These are phyloP conservation scores for Harpagoxenus sublaevis DNA, from an alignment of 2,888 invertebrate genomes.

Conservation along the genomic window DNA sequence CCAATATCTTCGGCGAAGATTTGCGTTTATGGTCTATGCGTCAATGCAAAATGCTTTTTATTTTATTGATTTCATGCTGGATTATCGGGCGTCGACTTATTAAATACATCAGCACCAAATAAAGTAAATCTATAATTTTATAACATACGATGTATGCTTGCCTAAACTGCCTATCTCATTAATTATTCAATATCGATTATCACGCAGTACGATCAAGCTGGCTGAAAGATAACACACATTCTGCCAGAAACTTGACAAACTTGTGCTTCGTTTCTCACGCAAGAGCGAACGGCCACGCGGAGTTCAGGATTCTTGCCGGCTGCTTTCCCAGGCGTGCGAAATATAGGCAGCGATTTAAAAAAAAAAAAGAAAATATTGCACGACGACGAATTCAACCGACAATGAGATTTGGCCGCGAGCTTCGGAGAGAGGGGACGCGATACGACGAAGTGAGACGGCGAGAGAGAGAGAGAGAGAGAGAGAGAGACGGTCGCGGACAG, in stretches of 20 bases:
- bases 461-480: conserved; percentile 17
- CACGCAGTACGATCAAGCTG: background rate
- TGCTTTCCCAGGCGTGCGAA: background rate
- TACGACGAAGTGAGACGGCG: conserved; percentile 25
- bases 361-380: conserved; percentile 12
- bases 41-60: conserved; percentile 12
- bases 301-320: background rate
- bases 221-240: background rate
- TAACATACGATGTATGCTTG: background rate
- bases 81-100: background rate
- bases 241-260: background rate
- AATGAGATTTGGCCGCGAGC: conserved; percentile 44
- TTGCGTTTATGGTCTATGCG: conserved; percentile 36
- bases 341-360: background rate
- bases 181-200: conserved; percentile 10
- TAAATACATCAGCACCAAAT: background rate
- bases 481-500: conserved; percentile 38
- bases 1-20: conserved; percentile 21
- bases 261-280: conserved; percentile 8
- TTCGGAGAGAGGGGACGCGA: background rate
- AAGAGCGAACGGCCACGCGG: background rate
- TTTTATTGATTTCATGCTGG: background rate
- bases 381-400: conserved; percentile 29
- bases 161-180: background rate
- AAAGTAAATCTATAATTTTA: background rate